Conservation (phyloP, 2,113 vertebrate species). For the Pseudorectes ferrugineus region DNA sequence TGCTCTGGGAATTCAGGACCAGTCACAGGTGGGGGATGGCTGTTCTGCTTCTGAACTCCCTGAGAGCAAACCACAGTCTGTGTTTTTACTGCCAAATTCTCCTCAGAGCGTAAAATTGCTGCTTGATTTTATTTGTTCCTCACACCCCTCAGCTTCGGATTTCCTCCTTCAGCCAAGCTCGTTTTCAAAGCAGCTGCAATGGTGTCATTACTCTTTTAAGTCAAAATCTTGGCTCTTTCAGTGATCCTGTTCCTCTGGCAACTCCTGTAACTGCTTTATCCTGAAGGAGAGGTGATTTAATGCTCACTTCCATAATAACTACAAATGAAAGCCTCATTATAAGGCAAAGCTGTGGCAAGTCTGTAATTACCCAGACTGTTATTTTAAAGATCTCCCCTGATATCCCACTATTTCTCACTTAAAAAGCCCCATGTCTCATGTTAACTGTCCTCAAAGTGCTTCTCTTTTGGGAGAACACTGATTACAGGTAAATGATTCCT, state of each 20-base stretch:
- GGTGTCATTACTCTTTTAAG: slow-evolving; percentile 36
- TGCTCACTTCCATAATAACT: slow-evolving; percentile 3
- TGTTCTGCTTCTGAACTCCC: background rate
- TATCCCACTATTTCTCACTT: background rate
- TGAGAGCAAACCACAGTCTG: background rate
- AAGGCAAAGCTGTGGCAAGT: background rate
- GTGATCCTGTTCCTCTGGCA: slow-evolving; percentile 17
- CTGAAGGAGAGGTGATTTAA: slow-evolving; percentile 13
- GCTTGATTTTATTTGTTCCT: background rate
- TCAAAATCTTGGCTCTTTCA: slow-evolving; percentile 14
- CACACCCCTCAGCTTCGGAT: background rate
- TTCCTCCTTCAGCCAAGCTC: background rate
- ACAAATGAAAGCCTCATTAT: slow-evolving; percentile 38
- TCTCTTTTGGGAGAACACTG: background rate
- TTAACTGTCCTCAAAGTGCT: background rate
- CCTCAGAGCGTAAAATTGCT: background rate
- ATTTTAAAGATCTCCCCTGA: slow-evolving; percentile 26
- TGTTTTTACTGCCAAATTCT: background rate
- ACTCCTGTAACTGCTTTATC: background rate
- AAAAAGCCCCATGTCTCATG: background rate
- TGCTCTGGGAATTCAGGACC: background rate
- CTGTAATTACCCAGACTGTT: slow-evolving; percentile 34
- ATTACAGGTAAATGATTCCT: slow-evolving; percentile 26
- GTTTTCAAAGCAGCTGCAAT: slow-evolving; percentile 4
- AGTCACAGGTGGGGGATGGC: background rate